These are phyloP conservation scores for Graphium colonna DNA, from an alignment of 2,888 invertebrate species.

Conservation along the genomic window DNA sequence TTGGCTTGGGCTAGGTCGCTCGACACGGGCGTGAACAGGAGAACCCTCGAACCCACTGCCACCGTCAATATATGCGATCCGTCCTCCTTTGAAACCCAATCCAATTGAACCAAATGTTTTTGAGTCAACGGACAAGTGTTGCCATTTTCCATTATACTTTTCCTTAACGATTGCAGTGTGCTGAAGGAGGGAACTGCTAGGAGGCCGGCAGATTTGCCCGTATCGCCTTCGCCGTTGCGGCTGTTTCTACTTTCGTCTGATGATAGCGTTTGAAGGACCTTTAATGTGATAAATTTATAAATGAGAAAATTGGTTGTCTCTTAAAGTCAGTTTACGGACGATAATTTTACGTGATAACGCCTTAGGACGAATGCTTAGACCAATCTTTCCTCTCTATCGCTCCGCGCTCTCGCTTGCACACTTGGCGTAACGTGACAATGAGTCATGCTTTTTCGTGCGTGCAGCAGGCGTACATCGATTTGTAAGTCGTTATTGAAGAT, in stretches of 20 bases:
- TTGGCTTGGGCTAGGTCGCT: conserved; percentile 97
- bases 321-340: no score
- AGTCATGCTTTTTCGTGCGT: no score
- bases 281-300: no score
- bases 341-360: no score
- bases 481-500: no score
- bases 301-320: no score
- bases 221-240: conserved; percentile 77
- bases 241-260: conserved; percentile 86
- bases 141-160: conserved; percentile 94
- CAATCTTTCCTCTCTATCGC: no score
- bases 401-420: no score
- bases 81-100: conserved; percentile 99
- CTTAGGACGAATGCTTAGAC: no score
- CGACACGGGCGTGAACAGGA: conserved; percentile 95
- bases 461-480: no score
- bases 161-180: conserved; percentile 91
- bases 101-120: conserved; percentile 95
- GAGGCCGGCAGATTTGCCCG: conserved; percentile 80
- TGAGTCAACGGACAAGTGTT: conserved; percentile 94
- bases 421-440: no score
- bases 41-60: conserved; percentile 95
- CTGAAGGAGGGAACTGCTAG: conserved; percentile 95
- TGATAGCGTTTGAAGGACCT: conserved; percentile 88
- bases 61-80: conserved; percentile 98